phyloP scores from a whole-genome alignment of 2,113 vertebrate genomes.

The Callopanchax toddi region DNA sequence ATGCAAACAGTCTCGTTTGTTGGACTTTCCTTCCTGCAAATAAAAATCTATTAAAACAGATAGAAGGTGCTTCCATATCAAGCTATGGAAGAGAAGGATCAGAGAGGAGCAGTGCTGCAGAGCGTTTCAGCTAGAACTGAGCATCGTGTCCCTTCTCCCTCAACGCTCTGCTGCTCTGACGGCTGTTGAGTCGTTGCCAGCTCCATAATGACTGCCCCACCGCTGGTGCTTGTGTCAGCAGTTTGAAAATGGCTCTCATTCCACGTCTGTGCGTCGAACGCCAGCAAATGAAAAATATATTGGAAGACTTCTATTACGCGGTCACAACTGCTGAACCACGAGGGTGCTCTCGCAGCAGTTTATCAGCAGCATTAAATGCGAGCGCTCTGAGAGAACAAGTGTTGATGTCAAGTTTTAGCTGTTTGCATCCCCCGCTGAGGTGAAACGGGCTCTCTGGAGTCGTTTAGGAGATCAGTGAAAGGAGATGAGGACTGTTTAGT shows the following conservation, averaged over 20 bases:
- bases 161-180: slow-evolving; percentile 50
- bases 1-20: slow-evolving; percentile 33
- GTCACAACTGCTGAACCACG: slow-evolving; percentile 36
- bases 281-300: slow-evolving; percentile 57
- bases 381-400: slow-evolving; percentile 23
- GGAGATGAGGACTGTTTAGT: not conserved
- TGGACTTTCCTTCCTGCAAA: not conserved
- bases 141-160: slow-evolving; percentile 51
- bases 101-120: slow-evolving; percentile 35
- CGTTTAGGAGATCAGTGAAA: slow-evolving; percentile 1
- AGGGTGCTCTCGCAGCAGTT: slow-evolving; percentile 21
- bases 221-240: slow-evolving; percentile 74
- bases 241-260: slow-evolving; percentile 65
- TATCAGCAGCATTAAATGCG: slow-evolving; percentile 21
- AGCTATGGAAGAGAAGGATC: slow-evolving; percentile 45
- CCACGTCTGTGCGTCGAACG: slow-evolving; percentile 34
- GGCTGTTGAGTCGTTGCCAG: slow-evolving; percentile 59
- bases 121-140: slow-evolving; percentile 34
- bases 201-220: slow-evolving; percentile 69
- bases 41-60: slow-evolving; percentile 25
- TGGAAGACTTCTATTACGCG: slow-evolving; percentile 30
- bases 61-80: slow-evolving; percentile 34
- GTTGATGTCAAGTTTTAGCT: slow-evolving; percentile 4
- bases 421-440: not conserved
- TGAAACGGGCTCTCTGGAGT: not conserved